Conservation (phyloP, 92 coral and sea anemone genomes). For the Diadumene lineata region DNA sequence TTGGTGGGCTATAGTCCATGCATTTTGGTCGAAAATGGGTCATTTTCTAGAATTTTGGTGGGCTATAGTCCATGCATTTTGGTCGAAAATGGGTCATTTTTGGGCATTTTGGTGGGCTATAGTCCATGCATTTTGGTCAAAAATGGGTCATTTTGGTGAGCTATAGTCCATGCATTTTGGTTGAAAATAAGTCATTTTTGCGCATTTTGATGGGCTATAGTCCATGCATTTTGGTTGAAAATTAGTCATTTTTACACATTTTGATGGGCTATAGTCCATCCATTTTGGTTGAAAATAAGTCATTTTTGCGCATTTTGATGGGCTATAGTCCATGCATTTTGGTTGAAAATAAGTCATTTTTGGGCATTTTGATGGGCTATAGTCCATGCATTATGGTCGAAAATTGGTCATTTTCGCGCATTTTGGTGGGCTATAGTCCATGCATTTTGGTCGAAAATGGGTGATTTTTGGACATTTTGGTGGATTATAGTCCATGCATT, state of each 20-base stretch:
- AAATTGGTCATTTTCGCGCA: background rate
- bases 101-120: background rate
- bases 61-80: background rate
- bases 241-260: background rate
- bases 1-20: background rate
- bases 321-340: background rate
- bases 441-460: background rate
- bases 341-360: background rate
- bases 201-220: background rate
- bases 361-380: background rate
- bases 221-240: background rate
- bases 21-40: background rate
- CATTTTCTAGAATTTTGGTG: background rate
- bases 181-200: no score
- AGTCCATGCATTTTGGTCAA: background rate
- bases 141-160: background rate
- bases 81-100: background rate
- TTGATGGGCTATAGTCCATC: background rate
- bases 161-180: background rate
- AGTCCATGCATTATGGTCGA: background rate
- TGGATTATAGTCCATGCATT: background rate
- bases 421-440: background rate
- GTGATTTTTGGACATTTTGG: background rate
- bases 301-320: background rate
- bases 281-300: background rate